Base-by-base conservation (phyloP, 2,113 vertebrate genomes). In the Poeciliopsis prolifica region DNA sequence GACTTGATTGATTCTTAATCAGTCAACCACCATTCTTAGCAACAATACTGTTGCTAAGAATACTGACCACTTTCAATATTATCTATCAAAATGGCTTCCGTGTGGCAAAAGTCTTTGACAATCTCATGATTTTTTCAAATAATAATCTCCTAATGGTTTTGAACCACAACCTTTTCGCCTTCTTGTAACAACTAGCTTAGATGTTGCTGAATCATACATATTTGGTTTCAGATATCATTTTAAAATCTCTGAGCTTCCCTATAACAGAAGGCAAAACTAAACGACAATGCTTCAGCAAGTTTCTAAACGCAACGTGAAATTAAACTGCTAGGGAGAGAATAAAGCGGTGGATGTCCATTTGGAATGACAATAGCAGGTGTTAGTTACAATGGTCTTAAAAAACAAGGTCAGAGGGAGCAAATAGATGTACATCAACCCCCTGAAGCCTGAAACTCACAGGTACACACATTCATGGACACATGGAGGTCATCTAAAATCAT, bases 391-490 rank as follows among this genome's bases (percentile, higher is more conserved):
- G 11, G 74, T 74, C 62, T 70, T 69, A 68, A 77, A 33, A 75
- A 17, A 74, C 72, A 86, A 88, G 80, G 84, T 90, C 72, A 80
- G 71, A 35, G 65, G 48, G 42, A 66, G 61, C 12, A 72, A 5
- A 76, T 11, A 61, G 65, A 19, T 68, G 15, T 48, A 19, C 14
- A 48, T 48, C 69, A 69, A 40, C 65, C 54, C 75, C n/a, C 3
- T 29, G 30, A 40, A 82, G 79, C 65, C 17, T 14, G 35, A 26
- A 12, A 17, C 60, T 72, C 54, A n/a, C 48, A 76, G 28, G 60
- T 44, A n/a, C 35, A 68, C 66, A 64, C 60, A 74, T 14, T 42
- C n/a, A 61, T 26, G 79, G 35, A 70, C n/a, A 40, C 40, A 48
- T 11, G 1, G 4, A 22, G 65, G 71, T 65, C n/a, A 72, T 54